phyloP scores from a whole-genome alignment of 2,797 vertebrate genomes.

The Acanthurus leucopareius region DNA sequence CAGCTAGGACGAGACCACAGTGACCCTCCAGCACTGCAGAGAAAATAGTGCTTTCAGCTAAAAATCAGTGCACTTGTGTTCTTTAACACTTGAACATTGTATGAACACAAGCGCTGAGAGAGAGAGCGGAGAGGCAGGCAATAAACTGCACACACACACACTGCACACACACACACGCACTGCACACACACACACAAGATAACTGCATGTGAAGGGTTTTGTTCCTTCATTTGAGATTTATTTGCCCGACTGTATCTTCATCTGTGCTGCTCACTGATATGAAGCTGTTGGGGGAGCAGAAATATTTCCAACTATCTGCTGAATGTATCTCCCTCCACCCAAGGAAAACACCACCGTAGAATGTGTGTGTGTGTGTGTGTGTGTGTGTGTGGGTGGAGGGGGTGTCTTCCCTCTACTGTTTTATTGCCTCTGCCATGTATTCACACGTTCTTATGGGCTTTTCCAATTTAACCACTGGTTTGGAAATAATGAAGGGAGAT shows the following conservation, averaged over 20 bases:
- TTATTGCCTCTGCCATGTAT: slow-evolving; percentile 85
- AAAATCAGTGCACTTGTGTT: slow-evolving; percentile 51
- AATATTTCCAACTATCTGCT: slow-evolving; percentile 84
- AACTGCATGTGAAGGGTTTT: slow-evolving; percentile 78
- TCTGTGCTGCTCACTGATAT: slow-evolving; percentile 82
- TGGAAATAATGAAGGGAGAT: slow-evolving; percentile 86
- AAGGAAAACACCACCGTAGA: slow-evolving; percentile 69
- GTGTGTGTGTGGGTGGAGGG: slow-evolving; percentile 21
- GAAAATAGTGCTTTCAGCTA: slow-evolving; percentile 52
- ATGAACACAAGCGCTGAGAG: slow-evolving; percentile 40
- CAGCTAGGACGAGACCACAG: slow-evolving; percentile 45
- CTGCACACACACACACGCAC: slow-evolving; percentile 38
- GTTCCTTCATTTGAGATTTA: slow-evolving; percentile 83
- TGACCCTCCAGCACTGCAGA: slow-evolving; percentile 42
- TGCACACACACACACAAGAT: slow-evolving; percentile 48
- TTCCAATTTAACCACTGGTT: slow-evolving; percentile 85
- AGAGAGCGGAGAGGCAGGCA: slow-evolving; percentile 39
- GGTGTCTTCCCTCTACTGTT: slow-evolving; percentile 69
- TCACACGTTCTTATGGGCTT: slow-evolving; percentile 83
- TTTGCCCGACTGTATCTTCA: slow-evolving; percentile 83
- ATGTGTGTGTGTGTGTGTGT: slow-evolving; percentile 23
- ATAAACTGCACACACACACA: slow-evolving; percentile 59
- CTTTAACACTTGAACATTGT: slow-evolving; percentile 54
- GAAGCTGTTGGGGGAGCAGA: slow-evolving; percentile 74
- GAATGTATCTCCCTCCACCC: slow-evolving; percentile 81